Conservation (phyloP, 2,113 vertebrate genomes). For the Ictalurus furcatus region DNA sequence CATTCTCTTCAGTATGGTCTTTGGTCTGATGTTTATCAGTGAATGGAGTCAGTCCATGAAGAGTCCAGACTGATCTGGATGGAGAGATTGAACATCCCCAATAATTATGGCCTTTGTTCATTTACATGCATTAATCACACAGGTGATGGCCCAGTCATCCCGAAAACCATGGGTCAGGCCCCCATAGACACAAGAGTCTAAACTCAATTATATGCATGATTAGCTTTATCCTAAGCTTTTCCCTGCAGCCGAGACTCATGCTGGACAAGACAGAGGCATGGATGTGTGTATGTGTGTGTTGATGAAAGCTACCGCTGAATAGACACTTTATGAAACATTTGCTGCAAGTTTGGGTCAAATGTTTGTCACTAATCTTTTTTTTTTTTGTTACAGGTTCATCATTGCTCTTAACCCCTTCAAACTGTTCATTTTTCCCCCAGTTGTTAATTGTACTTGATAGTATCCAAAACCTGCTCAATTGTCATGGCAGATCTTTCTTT, state of each 20-base stretch:
- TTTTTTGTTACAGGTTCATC: background rate
- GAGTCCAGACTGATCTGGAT: conserved; percentile 27
- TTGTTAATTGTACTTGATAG: conserved; percentile 18
- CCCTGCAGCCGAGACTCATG: conserved; percentile 37
- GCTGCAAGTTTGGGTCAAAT: background rate
- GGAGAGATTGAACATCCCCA: conserved; percentile 39
- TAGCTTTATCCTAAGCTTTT: conserved; percentile 67
- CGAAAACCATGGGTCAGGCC: conserved; percentile 56
- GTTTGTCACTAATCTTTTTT: background rate
- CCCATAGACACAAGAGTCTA: conserved; percentile 63
- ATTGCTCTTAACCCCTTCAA: background rate
- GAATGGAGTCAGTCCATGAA: conserved; percentile 41
- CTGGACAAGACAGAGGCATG: conserved; percentile 45
- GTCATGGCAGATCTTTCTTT: conserved; percentile 33
- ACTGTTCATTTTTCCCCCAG: conserved; percentile 2
- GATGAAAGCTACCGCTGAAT: background rate
- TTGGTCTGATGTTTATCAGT: conserved; percentile 21
- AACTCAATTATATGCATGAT: conserved; percentile 77
- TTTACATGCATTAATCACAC: conserved; percentile 58
- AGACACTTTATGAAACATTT: conserved; percentile 7
- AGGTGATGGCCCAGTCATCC: conserved; percentile 59
- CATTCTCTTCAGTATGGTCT: conserved; percentile 24
- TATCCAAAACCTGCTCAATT: conserved; percentile 14
- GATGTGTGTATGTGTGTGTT: conserved; percentile 12
- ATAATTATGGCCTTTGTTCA: conserved; percentile 54